Base-by-base conservation (phyloP, 2,113 vertebrate species). In the Sinocyclocheilus grahami region DNA sequence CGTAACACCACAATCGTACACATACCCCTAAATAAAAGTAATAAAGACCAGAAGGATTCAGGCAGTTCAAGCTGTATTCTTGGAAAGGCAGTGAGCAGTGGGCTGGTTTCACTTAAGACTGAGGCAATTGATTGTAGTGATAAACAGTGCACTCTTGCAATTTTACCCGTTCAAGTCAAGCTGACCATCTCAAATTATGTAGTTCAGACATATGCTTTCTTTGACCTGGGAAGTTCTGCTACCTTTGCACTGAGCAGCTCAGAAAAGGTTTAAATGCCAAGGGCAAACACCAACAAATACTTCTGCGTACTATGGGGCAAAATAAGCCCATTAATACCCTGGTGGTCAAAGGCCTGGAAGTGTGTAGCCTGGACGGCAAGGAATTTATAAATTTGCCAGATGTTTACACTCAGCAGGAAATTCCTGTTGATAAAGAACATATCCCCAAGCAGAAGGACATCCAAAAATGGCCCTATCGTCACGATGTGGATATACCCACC, bases 281-380 rank as follows among this genome's bases (percentile, higher is more conserved):
- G 4, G 71, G 78, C 0, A 86, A 16, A 30, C 78, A 75, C 12
- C 48, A 74, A 11, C 60, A 51, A 30, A 86, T 86, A 16, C 67
- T 86, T 75, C 42, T 83, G 67, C 53, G 53, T 14, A 86, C 85
- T 9, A 74, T 86, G 79, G 85, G 78, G 4, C 75, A 87, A 60
- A 51, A 78, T 5, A 78, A 84, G 24, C 4, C 13, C 1, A 33
- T 79, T 12, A 74, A 27, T 30, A 30, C 30, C 30, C 30, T 30
- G 60, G 24, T 79, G 2, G n/a, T 86, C 58, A 78, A 63, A 5
- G 75, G 60, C 14, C 62, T 86, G 42, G 84, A 79, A 71, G 80
- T 83, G 3, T 24, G 75, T 71, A 53, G 18, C 10, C 13, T 86
- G 24, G 84, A 86, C 16, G 75, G 75, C 33, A 67, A 46, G 4